Conservation (phyloP, 92 coral and sea anemone genomes). For the Bergia sp. region DNA sequence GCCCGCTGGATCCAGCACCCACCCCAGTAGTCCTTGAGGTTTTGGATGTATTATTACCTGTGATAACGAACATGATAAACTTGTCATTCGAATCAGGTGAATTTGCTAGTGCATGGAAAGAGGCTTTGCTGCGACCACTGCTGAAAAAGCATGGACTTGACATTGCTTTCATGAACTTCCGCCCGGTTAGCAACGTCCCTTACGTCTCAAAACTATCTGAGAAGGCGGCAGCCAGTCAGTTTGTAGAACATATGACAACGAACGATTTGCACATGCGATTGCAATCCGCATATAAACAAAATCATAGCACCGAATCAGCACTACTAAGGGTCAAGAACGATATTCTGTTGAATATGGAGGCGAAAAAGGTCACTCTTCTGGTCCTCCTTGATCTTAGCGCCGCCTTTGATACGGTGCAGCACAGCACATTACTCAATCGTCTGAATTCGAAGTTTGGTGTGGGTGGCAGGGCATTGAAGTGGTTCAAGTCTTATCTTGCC, state of each 20-base stretch:
- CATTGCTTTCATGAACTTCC: conserved; percentile 53
- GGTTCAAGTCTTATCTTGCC: conserved; percentile 62
- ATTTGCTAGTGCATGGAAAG: conserved; percentile 58
- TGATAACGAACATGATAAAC: conserved; percentile 55
- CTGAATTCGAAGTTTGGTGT: conserved; percentile 41
- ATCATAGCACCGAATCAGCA: conserved; percentile 60
- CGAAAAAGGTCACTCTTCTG: conserved; percentile 50
- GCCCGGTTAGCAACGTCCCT: conserved; percentile 65
- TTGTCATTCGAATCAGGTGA: conserved; percentile 62
- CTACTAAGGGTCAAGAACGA: conserved; percentile 54
- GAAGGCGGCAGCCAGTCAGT: conserved; percentile 55
- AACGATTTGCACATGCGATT: conserved; percentile 29
- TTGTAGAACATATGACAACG: conserved; percentile 47
- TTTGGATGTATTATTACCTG: conserved; percentile 51
- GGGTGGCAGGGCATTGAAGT: conserved; percentile 43
- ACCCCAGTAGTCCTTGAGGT: conserved; percentile 45
- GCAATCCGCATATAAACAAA: conserved; percentile 47
- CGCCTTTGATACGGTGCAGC: conserved; percentile 60
- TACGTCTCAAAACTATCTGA: conserved; percentile 59
- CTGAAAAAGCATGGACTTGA: conserved; percentile 58
- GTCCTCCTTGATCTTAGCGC: conserved; percentile 38
- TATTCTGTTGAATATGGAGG: conserved; percentile 49
- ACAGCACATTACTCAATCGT: conserved; percentile 45
- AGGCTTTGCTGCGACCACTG: conserved; percentile 61
- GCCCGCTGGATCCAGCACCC: conserved; percentile 42